Evolutionary conservation across 2,113 vertebrate species (phyloP).

Genomic region (Pionites leucogaster): DNA sequence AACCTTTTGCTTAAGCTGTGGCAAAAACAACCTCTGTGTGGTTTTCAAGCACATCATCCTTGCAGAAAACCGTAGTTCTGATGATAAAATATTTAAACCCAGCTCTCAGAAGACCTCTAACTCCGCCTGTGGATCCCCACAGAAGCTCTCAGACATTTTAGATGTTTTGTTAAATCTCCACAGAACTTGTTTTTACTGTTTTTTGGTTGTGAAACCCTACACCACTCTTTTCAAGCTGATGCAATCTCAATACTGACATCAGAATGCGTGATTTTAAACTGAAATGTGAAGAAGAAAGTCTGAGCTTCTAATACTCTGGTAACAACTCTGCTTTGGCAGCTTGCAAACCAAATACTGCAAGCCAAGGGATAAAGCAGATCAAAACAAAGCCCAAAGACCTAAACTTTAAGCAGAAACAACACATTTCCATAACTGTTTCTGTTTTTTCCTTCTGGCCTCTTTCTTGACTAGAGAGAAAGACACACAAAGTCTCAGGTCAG

Average conservation of each 20-base stretch:
- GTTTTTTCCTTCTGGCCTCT: not conserved
- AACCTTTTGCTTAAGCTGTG: not conserved
- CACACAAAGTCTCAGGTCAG: not conserved
- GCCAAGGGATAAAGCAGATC: not conserved
- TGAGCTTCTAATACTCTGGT: not conserved
- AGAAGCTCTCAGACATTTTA: not conserved
- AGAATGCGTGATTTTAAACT: not conserved
- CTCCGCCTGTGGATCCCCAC: not conserved
- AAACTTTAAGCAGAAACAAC: not conserved
- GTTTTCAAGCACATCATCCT: not conserved
- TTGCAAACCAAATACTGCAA: not conserved
- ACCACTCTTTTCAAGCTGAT: not conserved
- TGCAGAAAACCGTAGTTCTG: not conserved
- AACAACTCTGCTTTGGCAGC: not conserved
- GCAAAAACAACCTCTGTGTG: not conserved
- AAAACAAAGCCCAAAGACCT: not conserved
- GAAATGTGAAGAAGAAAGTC: not conserved
- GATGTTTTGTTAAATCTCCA: not conserved
- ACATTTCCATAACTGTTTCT: not conserved
- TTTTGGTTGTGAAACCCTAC: not conserved
- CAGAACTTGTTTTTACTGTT: not conserved
- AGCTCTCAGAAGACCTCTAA: not conserved
- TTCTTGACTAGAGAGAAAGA: not conserved
- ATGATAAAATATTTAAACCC: constrained; percentile 31
- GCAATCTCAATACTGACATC: not conserved